Evolutionary conservation across 2,797 vertebrate species (phyloP).

Genomic region (Fringilla coelebs): DNA sequence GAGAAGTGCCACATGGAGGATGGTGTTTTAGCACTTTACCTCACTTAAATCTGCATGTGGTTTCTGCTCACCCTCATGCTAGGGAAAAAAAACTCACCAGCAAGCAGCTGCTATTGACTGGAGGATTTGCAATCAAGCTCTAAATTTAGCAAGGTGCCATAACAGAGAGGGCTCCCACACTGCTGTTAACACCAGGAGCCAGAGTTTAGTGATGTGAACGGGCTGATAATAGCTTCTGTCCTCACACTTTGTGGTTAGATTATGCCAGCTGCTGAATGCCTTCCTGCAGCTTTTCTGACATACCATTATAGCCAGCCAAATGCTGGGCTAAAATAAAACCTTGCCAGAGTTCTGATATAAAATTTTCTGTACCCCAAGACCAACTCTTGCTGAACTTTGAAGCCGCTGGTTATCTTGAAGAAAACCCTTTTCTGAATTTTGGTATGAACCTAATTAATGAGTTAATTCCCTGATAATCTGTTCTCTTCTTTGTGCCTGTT

Average conservation of each 20-base stretch:
- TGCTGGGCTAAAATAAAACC: not conserved
- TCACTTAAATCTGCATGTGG: not conserved
- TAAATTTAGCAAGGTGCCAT: constrained; percentile 23
- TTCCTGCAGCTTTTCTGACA: not conserved
- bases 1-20: not conserved
- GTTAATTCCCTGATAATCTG: constrained; percentile 30
- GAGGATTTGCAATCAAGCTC: not conserved
- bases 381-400: not conserved
- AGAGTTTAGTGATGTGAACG: not conserved
- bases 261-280: not conserved
- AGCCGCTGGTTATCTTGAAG: not conserved
- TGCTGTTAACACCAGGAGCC: not conserved
- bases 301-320: not conserved
- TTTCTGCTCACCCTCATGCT: not conserved
- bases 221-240: not conserved
- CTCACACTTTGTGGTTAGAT: not conserved
- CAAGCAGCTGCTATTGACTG: not conserved
- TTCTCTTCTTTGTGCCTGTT: constrained; percentile 21
- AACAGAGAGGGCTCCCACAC: not conserved
- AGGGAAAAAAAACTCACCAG: not conserved
- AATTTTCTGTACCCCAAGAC: not conserved
- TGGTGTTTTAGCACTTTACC: not conserved
- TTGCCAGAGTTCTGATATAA: not conserved
- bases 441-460: constrained; percentile 37
- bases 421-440: not conserved